Evolutionary conservation across 2,888 invertebrate species (phyloP).

Genomic region (Eristalis tenax): DNA sequence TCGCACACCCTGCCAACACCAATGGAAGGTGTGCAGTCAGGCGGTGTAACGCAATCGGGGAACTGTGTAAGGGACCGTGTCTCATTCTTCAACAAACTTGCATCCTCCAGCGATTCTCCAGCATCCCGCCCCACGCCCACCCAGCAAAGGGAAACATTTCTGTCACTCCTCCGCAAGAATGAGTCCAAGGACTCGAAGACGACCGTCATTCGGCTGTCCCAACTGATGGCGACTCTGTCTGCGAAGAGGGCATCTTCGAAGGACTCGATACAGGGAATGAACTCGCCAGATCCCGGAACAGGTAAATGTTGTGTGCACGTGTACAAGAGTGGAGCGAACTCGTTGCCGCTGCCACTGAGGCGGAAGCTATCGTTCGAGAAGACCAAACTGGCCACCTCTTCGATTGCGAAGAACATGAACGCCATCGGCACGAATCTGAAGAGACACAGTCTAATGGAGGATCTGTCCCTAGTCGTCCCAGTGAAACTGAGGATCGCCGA

Average conservation of each 20-base stretch:
- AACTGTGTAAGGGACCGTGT: constrained; percentile 39
- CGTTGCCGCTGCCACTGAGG: constrained; percentile 72
- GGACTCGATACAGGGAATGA: constrained; percentile 1
- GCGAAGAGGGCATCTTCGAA: not conserved
- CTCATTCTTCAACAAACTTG: constrained; percentile 51
- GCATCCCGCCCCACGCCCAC: not conserved
- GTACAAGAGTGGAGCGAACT: constrained; percentile 21
- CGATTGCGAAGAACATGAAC: constrained; percentile 64
- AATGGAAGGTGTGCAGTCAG: not conserved
- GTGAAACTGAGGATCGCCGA: constrained; percentile 78
- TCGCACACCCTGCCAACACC: not conserved
- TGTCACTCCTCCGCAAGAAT: constrained; percentile 41
- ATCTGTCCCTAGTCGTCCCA: constrained; percentile 77
- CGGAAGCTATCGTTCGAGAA: constrained; percentile 77
- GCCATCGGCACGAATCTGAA: constrained; percentile 74
- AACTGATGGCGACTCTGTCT: constrained; percentile 8
- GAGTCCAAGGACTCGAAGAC: constrained; percentile 22
- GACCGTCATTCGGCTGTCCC: constrained; percentile 19
- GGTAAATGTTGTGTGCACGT: constrained; percentile 2
- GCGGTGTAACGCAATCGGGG: not conserved
- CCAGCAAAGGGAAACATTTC: constrained; percentile 32
- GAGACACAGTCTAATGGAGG: constrained; percentile 78
- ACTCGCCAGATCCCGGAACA: not conserved
- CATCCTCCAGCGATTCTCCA: not conserved
- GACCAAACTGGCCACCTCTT: constrained; percentile 75